phyloP scores from a whole-genome alignment of 2,113 vertebrate genomes.

The Vidua macroura region DNA sequence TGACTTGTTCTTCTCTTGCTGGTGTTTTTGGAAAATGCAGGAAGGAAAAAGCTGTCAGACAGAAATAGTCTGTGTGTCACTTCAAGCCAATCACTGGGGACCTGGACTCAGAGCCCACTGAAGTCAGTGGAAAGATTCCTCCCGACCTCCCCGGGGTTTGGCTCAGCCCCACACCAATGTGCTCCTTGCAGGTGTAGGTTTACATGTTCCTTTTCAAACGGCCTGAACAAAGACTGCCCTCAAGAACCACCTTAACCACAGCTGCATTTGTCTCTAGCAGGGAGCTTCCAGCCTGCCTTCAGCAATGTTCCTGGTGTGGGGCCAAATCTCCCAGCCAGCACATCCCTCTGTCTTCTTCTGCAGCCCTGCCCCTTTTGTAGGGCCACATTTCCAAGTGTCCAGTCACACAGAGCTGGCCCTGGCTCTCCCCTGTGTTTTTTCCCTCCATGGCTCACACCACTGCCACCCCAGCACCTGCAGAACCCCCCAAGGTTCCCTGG shows the following conservation, averaged over 20 bases:
- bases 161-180: not conserved
- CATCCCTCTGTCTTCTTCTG: not conserved
- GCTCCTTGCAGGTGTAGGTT: not conserved
- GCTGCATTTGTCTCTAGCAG: not conserved
- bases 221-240: conserved; percentile 30
- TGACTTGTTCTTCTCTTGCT: not conserved
- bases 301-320: not conserved
- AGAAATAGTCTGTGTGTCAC: conserved; percentile 45
- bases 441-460: not conserved
- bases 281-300: conserved; percentile 26
- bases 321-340: not conserved
- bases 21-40: conserved; percentile 44
- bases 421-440: not conserved
- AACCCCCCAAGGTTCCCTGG: not conserved
- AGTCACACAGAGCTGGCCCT: not conserved
- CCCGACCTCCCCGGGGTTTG: not conserved
- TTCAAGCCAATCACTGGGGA: not conserved
- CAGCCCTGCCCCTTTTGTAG: not conserved
- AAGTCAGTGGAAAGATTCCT: conserved; percentile 55
- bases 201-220: not conserved
- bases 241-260: conserved; percentile 23
- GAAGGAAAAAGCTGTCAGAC: conserved; percentile 26
- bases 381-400: not conserved
- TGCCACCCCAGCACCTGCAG: not conserved
- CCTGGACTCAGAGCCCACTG: not conserved